phyloP scores from a whole-genome alignment of 2,113 vertebrate genomes.

The Saccopteryx leptura region DNA sequence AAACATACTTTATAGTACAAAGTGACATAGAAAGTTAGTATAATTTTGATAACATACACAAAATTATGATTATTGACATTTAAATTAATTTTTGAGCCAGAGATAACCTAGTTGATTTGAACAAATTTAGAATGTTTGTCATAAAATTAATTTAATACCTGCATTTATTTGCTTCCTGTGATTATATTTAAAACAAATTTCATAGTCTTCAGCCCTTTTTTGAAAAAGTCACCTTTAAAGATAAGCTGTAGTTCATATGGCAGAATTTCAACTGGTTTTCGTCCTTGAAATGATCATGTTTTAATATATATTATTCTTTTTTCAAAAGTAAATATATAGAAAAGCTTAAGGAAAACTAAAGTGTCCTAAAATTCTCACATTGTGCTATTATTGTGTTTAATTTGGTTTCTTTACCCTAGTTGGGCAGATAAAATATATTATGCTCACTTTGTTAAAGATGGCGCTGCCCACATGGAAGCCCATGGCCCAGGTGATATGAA shows the following conservation, averaged over 20 bases:
- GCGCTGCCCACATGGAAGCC: too few species aligned
- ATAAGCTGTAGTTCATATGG: neutral
- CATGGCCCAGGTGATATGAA: too few species aligned
- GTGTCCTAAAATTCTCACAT: neutral
- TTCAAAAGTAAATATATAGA: neutral
- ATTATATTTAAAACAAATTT: constrained; percentile 9
- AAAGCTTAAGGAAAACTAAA: constrained; percentile 2
- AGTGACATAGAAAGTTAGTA: neutral
- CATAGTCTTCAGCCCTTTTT: neutral
- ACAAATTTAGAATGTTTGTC: neutral
- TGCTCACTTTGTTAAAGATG: too few species aligned
- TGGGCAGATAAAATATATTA: too few species aligned
- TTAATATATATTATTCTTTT: neutral
- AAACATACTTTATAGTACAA: neutral
- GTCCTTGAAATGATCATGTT: neutral
- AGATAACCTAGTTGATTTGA: neutral
- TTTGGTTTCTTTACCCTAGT: neutral
- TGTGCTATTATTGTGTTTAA: neutral
- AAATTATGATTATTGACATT: neutral
- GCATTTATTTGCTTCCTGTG: neutral
- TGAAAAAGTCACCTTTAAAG: neutral
- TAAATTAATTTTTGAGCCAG: constrained; percentile 36
- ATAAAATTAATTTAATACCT: constrained; percentile 2
- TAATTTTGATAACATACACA: neutral
- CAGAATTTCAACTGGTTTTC: neutral